Conservation (phyloP, 2,113 vertebrate genomes). For the Pachyramphus minor region DNA sequence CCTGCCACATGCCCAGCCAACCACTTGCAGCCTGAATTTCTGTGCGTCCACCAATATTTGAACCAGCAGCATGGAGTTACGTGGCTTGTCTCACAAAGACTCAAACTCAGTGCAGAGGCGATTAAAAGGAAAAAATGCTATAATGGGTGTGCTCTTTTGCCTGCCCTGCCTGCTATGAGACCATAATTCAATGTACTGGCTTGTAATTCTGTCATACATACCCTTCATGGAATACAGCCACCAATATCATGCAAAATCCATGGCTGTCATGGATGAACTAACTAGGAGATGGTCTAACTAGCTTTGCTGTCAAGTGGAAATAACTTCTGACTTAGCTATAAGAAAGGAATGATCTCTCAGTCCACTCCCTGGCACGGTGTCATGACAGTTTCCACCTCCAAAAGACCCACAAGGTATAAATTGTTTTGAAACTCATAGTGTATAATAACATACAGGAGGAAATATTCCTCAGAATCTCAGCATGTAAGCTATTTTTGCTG, state of each 20-base stretch:
- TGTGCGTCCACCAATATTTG: neutral
- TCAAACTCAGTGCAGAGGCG: neutral
- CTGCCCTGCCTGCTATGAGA: neutral
- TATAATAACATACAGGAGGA: neutral
- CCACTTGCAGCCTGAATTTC: neutral
- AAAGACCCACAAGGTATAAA: neutral
- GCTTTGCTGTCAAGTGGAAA: neutral
- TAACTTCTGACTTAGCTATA: neutral
- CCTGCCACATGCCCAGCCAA: accelerated
- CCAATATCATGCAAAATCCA: neutral
- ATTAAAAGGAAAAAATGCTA: neutral
- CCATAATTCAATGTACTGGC: neutral
- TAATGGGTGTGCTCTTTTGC: neutral
- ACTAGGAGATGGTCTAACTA: neutral
- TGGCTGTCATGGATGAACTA: neutral
- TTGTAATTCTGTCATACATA: neutral
- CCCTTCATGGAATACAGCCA: neutral
- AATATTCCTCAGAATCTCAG: neutral
- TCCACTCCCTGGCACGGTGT: neutral
- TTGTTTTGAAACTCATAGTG: neutral
- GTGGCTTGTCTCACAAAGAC: neutral
- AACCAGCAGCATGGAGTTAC: neutral
- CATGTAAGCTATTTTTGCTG: neutral
- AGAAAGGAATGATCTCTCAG: neutral
- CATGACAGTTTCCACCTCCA: neutral